A percentile compares a stretch with the other conserved stretches of the same genome.
Evolutionary conservation across 2,113 vertebrate species (phyloP).

Genomic region (Tauraco erythrolophus): DNA sequence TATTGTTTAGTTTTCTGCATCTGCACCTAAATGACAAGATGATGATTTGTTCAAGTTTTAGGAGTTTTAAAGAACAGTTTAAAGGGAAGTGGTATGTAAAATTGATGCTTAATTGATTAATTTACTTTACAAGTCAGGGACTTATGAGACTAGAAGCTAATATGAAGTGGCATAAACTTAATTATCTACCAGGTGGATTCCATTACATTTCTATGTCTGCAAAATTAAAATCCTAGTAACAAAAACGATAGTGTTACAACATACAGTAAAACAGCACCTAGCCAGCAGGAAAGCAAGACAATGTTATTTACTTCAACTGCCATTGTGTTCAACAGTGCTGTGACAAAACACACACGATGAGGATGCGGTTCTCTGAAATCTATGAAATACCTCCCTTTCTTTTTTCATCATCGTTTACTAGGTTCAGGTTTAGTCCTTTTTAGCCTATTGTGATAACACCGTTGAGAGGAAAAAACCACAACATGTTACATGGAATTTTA

Average conservation of each 20-base stretch:
- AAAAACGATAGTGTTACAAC: not conserved
- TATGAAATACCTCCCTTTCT: not conserved
- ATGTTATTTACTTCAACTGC: not conserved
- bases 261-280: not conserved
- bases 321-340: not conserved
- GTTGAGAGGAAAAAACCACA: not conserved
- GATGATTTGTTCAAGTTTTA: constrained; percentile 40
- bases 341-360: not conserved
- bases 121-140: constrained; percentile 20
- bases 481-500: not conserved
- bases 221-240: not conserved
- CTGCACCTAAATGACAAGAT: not conserved
- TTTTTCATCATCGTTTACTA: not conserved
- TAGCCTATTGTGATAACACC: not conserved
- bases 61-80: constrained; percentile 25
- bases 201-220: not conserved
- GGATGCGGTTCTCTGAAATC: not conserved
- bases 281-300: not conserved
- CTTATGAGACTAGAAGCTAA: not conserved
- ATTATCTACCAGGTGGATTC: not conserved
- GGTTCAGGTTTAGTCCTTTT: not conserved
- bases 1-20: not conserved
- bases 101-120: constrained; percentile 53
- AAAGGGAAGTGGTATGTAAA: constrained; percentile 39
- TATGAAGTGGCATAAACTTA: not conserved